Percentiles rank a stretch among this genome's conserved stretches.
These are phyloP conservation scores for Lerista edwardsae DNA, from an alignment of 2,797 vertebrate species.

Conservation along the genomic window DNA sequence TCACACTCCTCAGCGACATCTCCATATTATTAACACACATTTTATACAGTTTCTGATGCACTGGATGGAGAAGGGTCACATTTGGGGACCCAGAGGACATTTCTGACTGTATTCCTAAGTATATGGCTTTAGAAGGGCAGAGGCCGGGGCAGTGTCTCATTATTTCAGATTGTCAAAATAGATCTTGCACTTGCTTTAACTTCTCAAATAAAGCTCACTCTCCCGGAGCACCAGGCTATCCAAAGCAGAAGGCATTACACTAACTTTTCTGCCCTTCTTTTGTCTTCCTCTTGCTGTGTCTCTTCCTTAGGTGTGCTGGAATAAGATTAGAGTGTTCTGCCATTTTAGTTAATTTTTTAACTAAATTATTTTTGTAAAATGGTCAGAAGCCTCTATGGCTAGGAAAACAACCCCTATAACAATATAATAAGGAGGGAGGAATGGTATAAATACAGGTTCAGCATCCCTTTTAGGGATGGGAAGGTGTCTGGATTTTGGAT, in stretches of 20 bases:
- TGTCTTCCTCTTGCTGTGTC: background rate
- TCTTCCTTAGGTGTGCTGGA: background rate
- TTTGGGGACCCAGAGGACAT: background rate
- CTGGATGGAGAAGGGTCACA: background rate
- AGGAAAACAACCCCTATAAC: slow-evolving; percentile 1
- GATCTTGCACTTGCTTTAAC: background rate
- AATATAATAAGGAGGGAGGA: slow-evolving; percentile 6
- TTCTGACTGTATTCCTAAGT: background rate
- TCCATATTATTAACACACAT: slow-evolving; percentile 43
- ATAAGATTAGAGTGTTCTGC: background rate
- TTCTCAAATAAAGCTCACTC: background rate
- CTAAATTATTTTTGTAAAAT: background rate
- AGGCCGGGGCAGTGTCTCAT: background rate
- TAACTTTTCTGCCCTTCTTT: background rate
- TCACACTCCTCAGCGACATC: slow-evolving; percentile 18
- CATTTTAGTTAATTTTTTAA: background rate
- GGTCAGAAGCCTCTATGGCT: background rate
- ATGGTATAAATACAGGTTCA: slow-evolving; percentile 21
- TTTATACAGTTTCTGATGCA: slow-evolving; percentile 33
- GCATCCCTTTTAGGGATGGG: too few species aligned
- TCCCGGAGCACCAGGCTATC: background rate
- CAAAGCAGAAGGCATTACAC: background rate
- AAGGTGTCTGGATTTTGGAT: too few species aligned
- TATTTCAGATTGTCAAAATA: background rate
- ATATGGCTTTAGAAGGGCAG: background rate